Base-by-base conservation (phyloP, 1,140 invertebrate genomes). In the Listronotus oregonensis region DNA sequence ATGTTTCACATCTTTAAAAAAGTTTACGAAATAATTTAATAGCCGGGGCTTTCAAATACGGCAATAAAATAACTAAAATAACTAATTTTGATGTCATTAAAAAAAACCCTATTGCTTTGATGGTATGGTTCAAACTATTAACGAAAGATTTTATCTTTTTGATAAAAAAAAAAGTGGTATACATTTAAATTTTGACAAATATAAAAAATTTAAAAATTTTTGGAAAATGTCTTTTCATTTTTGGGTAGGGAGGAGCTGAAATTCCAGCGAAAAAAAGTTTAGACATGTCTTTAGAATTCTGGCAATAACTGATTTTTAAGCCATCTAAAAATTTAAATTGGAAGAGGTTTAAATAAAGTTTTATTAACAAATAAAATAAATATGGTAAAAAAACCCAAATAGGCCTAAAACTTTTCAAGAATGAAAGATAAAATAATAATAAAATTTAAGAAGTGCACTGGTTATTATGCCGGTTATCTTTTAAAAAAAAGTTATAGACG, bases 341-440 rank as follows among this genome's bases (percentile, higher is more conserved):
- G 21, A 27, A 27, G 21, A 73, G 68, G 71, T n/a, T n/a, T n/a
- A n/a, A n/a, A 73, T 68, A 47, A 64, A 34, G 44, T 68, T 60
- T 62, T 57, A 55, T 62, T 27, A 65, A 56, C 17, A n/a, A n/a
- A n/a, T 50, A 49, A 60, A 68, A 61, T 31, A 64, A 37, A 42
- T 32, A 40, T 27, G 5, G 1, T 5, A 27, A 27, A 27, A 3
- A 5, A 27, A 27, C n/a, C n/a, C 21, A 27, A 1, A 27, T 27
- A 27, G 21, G 5, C 21, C 21, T 1, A 27, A 27, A 27, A 27
- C 5, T 27, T 5, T 5, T 3, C 21, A 27, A 5, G 21, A 27
- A 27, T 5, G 5, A 5, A n/a, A n/a, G n/a, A n/a, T n/a, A n/a
- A n/a, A n/a, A n/a, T n/a, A n/a, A n/a, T n/a, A n/a, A n/a, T n/a